These are phyloP conservation scores for Orthonychiurus folsomi DNA, from an alignment of 2,888 invertebrate genomes.

Conservation along the genomic window DNA sequence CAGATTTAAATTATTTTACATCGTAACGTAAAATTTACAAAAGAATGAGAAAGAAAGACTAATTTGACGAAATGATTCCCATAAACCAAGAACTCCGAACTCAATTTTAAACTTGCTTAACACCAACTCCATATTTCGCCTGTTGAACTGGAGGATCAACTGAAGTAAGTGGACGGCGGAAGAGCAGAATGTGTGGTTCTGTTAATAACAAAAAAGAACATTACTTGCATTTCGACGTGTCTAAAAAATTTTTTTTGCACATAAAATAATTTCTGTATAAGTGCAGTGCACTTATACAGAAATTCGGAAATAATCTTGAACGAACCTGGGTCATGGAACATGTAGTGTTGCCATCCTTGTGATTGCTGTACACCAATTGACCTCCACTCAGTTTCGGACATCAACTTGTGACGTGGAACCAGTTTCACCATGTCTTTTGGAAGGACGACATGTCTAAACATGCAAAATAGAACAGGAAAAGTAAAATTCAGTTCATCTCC, in stretches of 20 bases:
- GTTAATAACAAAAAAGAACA: slow-evolving; percentile 44
- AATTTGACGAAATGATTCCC: too few relatives aligned
- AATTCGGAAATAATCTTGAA: too few relatives aligned
- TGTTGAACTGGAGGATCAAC: neutral
- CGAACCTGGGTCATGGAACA: slow-evolving; percentile 86
- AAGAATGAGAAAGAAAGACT: too few relatives aligned
- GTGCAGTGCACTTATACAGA: too few relatives aligned
- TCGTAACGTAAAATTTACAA: too few relatives aligned
- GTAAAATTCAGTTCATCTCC: too few relatives aligned
- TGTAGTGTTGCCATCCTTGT: slow-evolving; percentile 93
- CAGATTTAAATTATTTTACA: too few relatives aligned
- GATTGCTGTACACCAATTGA: slow-evolving; percentile 91
- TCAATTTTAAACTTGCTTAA: neutral
- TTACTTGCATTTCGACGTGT: slow-evolving; percentile 13
- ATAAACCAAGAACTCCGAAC: too few relatives aligned
- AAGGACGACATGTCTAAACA: slow-evolving; percentile 78
- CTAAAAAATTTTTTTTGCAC: slow-evolving; percentile 12
- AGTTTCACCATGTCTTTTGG: slow-evolving; percentile 83
- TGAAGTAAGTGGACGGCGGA: slow-evolving; percentile 43
- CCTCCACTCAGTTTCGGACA: slow-evolving; percentile 91
- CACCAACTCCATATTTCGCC: neutral
- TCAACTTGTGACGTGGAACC: slow-evolving; percentile 84
- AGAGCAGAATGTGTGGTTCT: slow-evolving; percentile 86
- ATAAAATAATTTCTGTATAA: too few relatives aligned
- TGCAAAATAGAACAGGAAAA: neutral